These are phyloP conservation scores for Celastrina argiolus DNA, from an alignment of 2,888 invertebrate genomes.

Conservation along the genomic window DNA sequence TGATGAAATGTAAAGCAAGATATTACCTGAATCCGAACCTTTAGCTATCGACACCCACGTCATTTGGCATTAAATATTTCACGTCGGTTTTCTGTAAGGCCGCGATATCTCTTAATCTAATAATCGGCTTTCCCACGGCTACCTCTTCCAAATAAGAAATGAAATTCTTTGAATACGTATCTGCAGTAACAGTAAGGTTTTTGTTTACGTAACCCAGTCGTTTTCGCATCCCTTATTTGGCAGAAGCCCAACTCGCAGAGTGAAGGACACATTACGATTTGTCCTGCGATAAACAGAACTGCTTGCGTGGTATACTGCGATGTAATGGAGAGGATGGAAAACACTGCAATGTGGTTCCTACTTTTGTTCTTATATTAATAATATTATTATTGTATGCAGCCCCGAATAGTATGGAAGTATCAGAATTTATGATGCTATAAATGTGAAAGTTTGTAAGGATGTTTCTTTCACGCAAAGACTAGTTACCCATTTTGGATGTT, in stretches of 20 bases:
- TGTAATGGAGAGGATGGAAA: constrained; percentile 28
- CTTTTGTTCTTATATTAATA: too few relatives aligned
- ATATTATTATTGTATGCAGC: too few relatives aligned
- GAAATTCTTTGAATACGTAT: not conserved
- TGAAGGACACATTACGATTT: constrained; percentile 23
- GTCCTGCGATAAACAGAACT: constrained; percentile 25
- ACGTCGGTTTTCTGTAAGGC: not conserved
- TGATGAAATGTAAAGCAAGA: too few relatives aligned
- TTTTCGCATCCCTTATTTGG: constrained; percentile 33
- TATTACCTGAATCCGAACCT: too few relatives aligned
- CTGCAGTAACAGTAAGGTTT: constrained; percentile 10
- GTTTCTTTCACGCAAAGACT: too few relatives aligned
- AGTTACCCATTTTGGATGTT: too few relatives aligned
- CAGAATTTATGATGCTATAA: too few relatives aligned
- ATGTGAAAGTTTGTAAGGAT: too few relatives aligned
- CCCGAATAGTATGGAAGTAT: too few relatives aligned
- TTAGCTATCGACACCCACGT: too few relatives aligned
- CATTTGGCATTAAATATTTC: not conserved
- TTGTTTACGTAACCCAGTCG: constrained; percentile 1
- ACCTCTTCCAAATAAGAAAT: not conserved
- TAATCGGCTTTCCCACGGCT: not conserved
- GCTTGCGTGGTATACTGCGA: constrained; percentile 23
- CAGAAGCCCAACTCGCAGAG: constrained; percentile 29
- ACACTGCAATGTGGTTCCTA: too few relatives aligned
- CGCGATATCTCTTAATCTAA: not conserved